phyloP scores from a whole-genome alignment of 2,113 vertebrate species.

The Hydrolagus affinis region DNA sequence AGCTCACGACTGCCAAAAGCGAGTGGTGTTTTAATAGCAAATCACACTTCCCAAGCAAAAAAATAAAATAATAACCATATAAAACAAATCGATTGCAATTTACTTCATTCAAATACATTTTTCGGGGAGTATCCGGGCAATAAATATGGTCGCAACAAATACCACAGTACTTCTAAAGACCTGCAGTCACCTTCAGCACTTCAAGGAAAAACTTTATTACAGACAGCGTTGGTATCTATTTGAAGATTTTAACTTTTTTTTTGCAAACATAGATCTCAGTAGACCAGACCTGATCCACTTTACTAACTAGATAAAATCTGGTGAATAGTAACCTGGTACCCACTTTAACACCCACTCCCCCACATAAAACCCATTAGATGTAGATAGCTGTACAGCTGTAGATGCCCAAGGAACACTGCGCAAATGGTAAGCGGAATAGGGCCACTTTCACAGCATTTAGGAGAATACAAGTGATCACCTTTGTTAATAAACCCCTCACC shows the following conservation, averaged over 20 bases:
- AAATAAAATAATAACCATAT: conserved; percentile 7
- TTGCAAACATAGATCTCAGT: conserved; percentile 4
- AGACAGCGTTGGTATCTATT: conserved; percentile 24
- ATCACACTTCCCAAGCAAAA: conserved; percentile 26
- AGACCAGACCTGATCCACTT: background rate
- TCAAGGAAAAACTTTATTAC: conserved; percentile 11
- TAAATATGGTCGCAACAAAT: conserved; percentile 27
- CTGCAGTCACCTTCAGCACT: conserved; percentile 28
- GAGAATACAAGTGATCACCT: background rate
- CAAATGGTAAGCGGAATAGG: background rate
- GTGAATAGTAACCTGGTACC: background rate
- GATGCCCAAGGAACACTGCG: background rate
- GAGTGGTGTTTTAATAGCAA: conserved; percentile 1
- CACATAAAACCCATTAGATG: background rate
- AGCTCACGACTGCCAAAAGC: conserved; percentile 3
- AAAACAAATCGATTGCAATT: conserved; percentile 29
- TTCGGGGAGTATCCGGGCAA: conserved; percentile 24
- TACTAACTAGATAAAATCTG: conserved; percentile 2
- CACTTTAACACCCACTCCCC: too few species aligned
- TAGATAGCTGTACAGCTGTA: background rate
- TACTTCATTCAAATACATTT: conserved; percentile 32
- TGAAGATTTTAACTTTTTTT: conserved; percentile 10
- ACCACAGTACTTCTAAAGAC: conserved; percentile 24
- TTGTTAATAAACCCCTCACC: background rate
- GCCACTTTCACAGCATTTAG: background rate